Base-by-base conservation (phyloP, 1,140 invertebrate species). In the Drosophila arizonae region DNA sequence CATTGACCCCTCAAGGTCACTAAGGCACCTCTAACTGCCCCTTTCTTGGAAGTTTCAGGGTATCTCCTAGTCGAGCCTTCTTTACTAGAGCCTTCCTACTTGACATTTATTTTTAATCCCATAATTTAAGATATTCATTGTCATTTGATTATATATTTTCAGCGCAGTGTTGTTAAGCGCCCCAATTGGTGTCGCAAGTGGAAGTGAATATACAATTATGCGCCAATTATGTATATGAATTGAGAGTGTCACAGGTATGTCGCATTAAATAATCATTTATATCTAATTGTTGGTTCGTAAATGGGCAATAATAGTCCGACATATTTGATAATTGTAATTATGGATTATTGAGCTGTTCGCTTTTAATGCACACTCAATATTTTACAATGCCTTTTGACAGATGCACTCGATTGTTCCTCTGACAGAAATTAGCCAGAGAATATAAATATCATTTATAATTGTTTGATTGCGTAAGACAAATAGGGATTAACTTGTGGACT, bases 251-350 rank as follows among this genome's bases (percentile, higher is more conserved):
- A 24, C 17, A 10, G 17, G 17, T 48, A 48, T 11, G 46, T 48
- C 36, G 36, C 10, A 1, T 26, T 24, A 6, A 24, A 11, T 48
- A 17, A 15, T 21, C n/a, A 46, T 46, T 17, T 21, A 46, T 17
- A 15, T 46, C 43, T 46, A 46, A 46, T 46, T 46, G 43, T 46
- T 46, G 8, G 43, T 9, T 46, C 17, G 17, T 46, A 46, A 46
- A 17, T 15, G 43, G 1, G 6, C 43, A 15, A 6, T 17, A 46
- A 46, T 17, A 8, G 43, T 6, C 15, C 36, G 36, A 39, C 36
- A 39, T 39, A 39, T 39, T 39, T 39, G 36, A 39, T 39, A 39
- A 39, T 39, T 46, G 43, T 46, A 46, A 46, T 46, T 46, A 17
- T 9, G 43, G 43, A 46, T 46, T 46, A 46, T 46, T 17, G 43